Conservation (phyloP, 2,888 invertebrate species). For the Geophilus truncorum region DNA sequence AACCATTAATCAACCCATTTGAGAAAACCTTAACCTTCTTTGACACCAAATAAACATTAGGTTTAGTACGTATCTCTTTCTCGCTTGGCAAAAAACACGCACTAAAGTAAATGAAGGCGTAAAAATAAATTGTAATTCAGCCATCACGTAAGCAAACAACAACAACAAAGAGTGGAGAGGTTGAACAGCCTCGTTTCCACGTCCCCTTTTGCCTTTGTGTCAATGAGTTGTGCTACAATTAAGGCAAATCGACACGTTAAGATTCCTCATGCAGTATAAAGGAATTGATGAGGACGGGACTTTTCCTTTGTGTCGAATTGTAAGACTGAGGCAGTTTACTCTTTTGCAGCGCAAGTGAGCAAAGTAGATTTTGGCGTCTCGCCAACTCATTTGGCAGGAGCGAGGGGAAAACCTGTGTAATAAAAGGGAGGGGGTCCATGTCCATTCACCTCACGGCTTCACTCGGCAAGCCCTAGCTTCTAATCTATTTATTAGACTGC, state of each 20-base stretch:
- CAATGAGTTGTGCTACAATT: constrained; percentile 20
- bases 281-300: constrained; percentile 15
- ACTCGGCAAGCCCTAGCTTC: neutral
- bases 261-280: constrained; percentile 3
- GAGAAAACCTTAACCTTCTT: too few species aligned
- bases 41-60: too few species aligned
- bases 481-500: constrained; percentile 16
- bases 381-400: constrained; percentile 7
- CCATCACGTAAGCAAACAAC: neutral
- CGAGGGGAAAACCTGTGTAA: neutral
- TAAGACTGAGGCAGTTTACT: constrained; percentile 12
- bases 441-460: constrained; percentile 1
- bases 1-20: too few species aligned
- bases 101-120: neutral
- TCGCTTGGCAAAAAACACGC: too few species aligned
- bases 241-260: constrained; percentile 20
- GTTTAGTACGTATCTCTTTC: too few species aligned
- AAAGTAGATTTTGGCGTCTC: neutral
- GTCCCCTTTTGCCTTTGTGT: constrained; percentile 2
- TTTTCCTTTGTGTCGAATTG: constrained; percentile 1
- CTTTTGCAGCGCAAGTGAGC: constrained; percentile 4
- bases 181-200: neutral
- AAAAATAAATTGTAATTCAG: neutral
- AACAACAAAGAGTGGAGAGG: neutral
- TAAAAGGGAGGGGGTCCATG: constrained; percentile 5